Evolutionary conservation across 2,797 vertebrate species (phyloP), one percentile per base, ranked within the genome.

Genomic region (Salmo trutta): DNA sequence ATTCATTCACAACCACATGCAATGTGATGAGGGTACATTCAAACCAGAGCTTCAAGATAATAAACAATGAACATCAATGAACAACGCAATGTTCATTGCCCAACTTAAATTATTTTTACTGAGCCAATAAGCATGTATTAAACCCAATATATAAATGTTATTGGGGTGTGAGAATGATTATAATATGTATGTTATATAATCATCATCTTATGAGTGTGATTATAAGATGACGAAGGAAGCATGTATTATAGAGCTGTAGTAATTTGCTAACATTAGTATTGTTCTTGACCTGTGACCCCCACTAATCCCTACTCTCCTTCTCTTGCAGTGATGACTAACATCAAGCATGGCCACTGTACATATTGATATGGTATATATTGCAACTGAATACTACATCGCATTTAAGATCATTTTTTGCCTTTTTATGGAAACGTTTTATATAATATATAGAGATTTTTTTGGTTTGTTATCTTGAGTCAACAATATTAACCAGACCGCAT

Each of bases 321-420:
- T 94, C 85, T 96, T 97, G 85, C 96, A 99, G 98, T 99, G 96
- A 99, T 93, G 87, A 91, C 92, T 95, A 93, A 95, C 92, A 92
- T 84, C 90, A 92, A 92, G 93, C 94, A 94, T 94, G 93, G 86
- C 87, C 80, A 94, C 91, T 98, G 96, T 96, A 96, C 91, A 96
- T 96, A 96, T 93, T 94, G 88, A 89, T 95, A 94, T 95, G 94
- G 95, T 93, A 93, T 96, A 96, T 95, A 95, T 96, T 94, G 93
- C 93, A 91, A 89, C 90, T 95, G 93, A 93, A 87, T 90, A 91
- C 85, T 84, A 88, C 85, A 81, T 80, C 82, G 88, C 87, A 83
- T 76, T 81, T 70, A 75, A 69, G 74, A 80, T 72, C 71, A 88
- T 83, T 87, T 91, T 86, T 81, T 71, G 79, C 80, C 71, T 82